Base-by-base conservation (phyloP, 2,888 invertebrate species). In the Apodemia hepburni region DNA sequence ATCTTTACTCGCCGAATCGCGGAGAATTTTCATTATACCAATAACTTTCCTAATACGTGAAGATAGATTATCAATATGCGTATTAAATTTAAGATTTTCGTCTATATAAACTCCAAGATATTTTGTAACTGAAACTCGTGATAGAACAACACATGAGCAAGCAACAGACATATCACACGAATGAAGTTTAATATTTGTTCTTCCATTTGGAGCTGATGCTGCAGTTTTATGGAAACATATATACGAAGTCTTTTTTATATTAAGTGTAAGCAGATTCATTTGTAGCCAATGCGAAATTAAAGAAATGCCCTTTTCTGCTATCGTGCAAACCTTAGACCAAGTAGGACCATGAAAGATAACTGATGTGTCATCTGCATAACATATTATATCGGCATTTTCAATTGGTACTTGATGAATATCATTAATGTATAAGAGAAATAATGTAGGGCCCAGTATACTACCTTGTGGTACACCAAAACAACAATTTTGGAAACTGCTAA, bases 221-320 rank as follows among this genome's bases (percentile, higher is more conserved):
- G 61, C 62, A 4, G 63, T 57, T 61, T 63, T 64, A 6, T 62
- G 60, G 22, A 67, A 67, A 18, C 61, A 63, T 2, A 61, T n/a
- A 35, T 61, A 65, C 1, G 58, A 58, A 7, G 62, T 62, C 59
- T 63, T 62, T 0, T 11, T 33, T 3, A n/a, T 38, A 58, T 69
- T 71, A 15, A 71, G 29, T 2, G 68, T 69, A 1, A 69, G 54
- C 1, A 64, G 47, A 27, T 67, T 69, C 11, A n/a, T 27, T 9
- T 64, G 57, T 11, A 70, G 58, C 65, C 67, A 66, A 35, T 35
- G 35, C 9, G 8, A 35, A 35, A 35, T 35, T 5, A 35, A 35
- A 35, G 35, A 9, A 35, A 35, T 35, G 7, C 9, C 8, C 6
- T 35, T 35, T 35, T 35, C 35, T 9, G 35, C 33, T 33, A 2